Evolutionary conservation across 2,888 invertebrate species (phyloP).

Genomic region (Ichneumon xanthorius): DNA sequence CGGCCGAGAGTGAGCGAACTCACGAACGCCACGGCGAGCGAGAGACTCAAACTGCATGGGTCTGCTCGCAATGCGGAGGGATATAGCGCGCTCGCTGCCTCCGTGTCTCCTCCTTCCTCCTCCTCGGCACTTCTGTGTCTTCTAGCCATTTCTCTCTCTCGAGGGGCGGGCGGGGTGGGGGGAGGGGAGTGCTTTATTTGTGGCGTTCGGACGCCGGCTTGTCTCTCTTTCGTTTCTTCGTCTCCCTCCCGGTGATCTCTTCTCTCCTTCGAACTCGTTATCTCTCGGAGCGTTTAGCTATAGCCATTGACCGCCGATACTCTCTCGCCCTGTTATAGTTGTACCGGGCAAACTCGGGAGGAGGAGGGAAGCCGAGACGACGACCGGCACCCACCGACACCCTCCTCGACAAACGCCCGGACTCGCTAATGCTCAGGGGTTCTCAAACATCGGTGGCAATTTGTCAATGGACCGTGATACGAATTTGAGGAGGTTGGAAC

Average conservation of each 20-base stretch:
- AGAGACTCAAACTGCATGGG: conserved; percentile 55
- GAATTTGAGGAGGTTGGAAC: background rate
- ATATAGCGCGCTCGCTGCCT: conserved; percentile 11
- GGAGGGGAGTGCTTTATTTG: conserved; percentile 78
- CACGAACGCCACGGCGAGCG: conserved; percentile 43
- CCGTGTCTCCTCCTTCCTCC: conserved; percentile 6
- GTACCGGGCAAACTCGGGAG: conserved; percentile 23
- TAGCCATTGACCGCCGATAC: conserved; percentile 45
- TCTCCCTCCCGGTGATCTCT: conserved; percentile 15
- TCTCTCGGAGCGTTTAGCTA: background rate
- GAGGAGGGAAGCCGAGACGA: conserved; percentile 32
- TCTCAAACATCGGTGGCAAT: conserved; percentile 61
- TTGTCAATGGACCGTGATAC: conserved; percentile 16
- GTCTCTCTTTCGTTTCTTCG: conserved; percentile 69
- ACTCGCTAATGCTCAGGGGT: conserved; percentile 69
- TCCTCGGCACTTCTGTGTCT: conserved; percentile 22
- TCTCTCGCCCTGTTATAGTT: conserved; percentile 37
- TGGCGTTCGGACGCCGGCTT: conserved; percentile 77
- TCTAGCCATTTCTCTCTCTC: conserved; percentile 19
- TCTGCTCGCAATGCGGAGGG: conserved; percentile 36
- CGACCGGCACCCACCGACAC: conserved; percentile 45
- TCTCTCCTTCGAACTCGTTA: conserved; percentile 24
- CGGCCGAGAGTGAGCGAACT: conserved; percentile 52
- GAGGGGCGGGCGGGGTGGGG: too few relatives aligned
- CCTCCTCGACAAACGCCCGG: conserved; percentile 50